A percentile compares a stretch with the other conserved stretches of the same genome.
Conservation (phyloP, 2,888 invertebrate genomes). For the Eristalis tenax region DNA sequence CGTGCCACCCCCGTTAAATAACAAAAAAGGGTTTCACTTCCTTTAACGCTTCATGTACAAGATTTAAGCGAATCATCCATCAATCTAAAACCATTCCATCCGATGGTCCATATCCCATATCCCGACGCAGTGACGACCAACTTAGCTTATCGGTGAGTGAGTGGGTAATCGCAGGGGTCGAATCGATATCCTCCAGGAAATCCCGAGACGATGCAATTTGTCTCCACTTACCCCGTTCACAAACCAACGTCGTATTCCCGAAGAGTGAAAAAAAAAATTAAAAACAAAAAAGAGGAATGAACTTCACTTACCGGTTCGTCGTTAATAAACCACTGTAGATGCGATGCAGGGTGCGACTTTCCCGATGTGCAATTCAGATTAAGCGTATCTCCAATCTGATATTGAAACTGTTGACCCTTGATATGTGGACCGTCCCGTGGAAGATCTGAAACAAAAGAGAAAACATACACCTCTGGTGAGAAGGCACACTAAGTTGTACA, state of each 20-base stretch:
- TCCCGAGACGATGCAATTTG: slow-evolving; percentile 45
- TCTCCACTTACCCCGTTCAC: slow-evolving; percentile 9
- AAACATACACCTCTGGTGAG: slow-evolving; percentile 13
- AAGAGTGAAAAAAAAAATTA: background rate
- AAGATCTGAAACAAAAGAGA: slow-evolving; percentile 82
- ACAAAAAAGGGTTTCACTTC: slow-evolving; percentile 27
- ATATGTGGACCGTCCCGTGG: slow-evolving; percentile 89
- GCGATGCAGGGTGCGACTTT: slow-evolving; percentile 88
- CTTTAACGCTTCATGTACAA: slow-evolving; percentile 26
- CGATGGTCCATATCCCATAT: slow-evolving; percentile 10
- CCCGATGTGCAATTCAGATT: slow-evolving; percentile 90
- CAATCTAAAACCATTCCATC: slow-evolving; percentile 38
- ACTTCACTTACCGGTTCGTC: slow-evolving; percentile 85
- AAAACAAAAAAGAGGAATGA: background rate
- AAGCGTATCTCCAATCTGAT: slow-evolving; percentile 88
- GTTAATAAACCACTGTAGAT: slow-evolving; percentile 90
- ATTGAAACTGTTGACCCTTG: slow-evolving; percentile 87
- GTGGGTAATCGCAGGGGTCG: slow-evolving; percentile 11
- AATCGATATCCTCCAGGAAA: slow-evolving; percentile 52
- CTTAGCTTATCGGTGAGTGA: slow-evolving; percentile 23
- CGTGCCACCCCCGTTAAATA: background rate
- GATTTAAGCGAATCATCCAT: slow-evolving; percentile 47
- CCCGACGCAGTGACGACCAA: slow-evolving; percentile 11
- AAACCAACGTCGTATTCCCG: background rate
- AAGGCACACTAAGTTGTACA: background rate